Evolutionary conservation across 2,797 vertebrate species (phyloP).

Genomic region (Alosa sapidissima): DNA sequence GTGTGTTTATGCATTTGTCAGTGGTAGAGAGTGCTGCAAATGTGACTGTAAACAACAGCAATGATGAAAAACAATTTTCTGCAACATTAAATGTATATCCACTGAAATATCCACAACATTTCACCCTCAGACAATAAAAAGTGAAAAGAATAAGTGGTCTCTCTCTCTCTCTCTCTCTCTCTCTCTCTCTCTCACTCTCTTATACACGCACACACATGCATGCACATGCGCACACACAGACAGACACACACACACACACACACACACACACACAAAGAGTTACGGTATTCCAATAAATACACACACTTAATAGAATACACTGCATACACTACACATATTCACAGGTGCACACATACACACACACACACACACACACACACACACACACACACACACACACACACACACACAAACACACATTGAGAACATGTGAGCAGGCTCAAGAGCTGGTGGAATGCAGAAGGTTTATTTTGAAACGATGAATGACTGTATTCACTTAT

Average conservation of each 20-base stretch:
- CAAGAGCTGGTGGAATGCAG: constrained; percentile 20
- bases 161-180: not conserved
- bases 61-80: not conserved
- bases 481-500: constrained; percentile 35
- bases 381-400: not conserved
- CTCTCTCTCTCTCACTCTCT: not conserved
- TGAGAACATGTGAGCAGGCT: constrained; percentile 27
- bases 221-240: not conserved
- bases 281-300: not conserved
- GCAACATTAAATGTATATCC: constrained; percentile 12
- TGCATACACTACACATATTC: not conserved
- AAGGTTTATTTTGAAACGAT: constrained; percentile 37
- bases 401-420: not conserved
- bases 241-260: not conserved
- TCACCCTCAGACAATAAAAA: not conserved
- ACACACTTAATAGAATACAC: not conserved
- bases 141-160: not conserved
- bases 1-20: not conserved
- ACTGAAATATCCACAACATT: not conserved
- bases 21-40: not conserved
- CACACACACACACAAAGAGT: not conserved
- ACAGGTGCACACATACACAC: not conserved
- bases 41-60: not conserved
- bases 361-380: not conserved
- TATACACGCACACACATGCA: not conserved